These are phyloP conservation scores for Spisula subtruncata DNA, from an alignment of 2,888 invertebrate species.

Conservation along the genomic window DNA sequence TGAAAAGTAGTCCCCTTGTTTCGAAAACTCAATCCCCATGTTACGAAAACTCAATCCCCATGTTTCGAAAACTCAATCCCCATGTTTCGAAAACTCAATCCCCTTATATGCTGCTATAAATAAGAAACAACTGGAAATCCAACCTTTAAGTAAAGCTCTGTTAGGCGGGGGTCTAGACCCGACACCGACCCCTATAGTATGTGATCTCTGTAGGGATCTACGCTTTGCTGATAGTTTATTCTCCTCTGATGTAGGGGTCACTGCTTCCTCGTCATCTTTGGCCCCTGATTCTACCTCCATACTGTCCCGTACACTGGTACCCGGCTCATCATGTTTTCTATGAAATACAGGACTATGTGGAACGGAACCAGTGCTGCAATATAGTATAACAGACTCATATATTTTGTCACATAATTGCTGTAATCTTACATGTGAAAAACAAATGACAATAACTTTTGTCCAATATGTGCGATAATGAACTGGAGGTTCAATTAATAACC, in stretches of 20 bases:
- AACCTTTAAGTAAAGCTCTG: constrained; percentile 74
- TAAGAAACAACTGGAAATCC: neutral
- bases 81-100: too few relatives aligned
- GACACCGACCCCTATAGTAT: constrained; percentile 76
- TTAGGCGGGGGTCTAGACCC: constrained; percentile 73
- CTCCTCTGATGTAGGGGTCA: constrained; percentile 51
- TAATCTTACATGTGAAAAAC: too few relatives aligned
- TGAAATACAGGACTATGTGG: constrained; percentile 88
- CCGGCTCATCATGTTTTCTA: constrained; percentile 71
- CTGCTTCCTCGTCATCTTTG: constrained; percentile 43
- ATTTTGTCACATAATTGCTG: too few relatives aligned
- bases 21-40: too few relatives aligned
- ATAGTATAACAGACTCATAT: neutral
- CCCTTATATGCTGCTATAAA: too few relatives aligned
- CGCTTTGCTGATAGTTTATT: constrained; percentile 65
- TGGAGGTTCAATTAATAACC: too few relatives aligned
- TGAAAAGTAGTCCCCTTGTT: too few relatives aligned
- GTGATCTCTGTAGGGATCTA: constrained; percentile 77
- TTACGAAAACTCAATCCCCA: too few relatives aligned
- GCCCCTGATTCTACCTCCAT: constrained; percentile 37
- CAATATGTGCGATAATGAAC: too few relatives aligned
- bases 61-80: too few relatives aligned
- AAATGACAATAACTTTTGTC: too few relatives aligned
- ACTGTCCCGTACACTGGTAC: constrained; percentile 43
- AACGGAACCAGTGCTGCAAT: constrained; percentile 89